These are phyloP conservation scores for Malurus elegans DNA, from an alignment of 2,113 vertebrate genomes.

Conservation along the genomic window DNA sequence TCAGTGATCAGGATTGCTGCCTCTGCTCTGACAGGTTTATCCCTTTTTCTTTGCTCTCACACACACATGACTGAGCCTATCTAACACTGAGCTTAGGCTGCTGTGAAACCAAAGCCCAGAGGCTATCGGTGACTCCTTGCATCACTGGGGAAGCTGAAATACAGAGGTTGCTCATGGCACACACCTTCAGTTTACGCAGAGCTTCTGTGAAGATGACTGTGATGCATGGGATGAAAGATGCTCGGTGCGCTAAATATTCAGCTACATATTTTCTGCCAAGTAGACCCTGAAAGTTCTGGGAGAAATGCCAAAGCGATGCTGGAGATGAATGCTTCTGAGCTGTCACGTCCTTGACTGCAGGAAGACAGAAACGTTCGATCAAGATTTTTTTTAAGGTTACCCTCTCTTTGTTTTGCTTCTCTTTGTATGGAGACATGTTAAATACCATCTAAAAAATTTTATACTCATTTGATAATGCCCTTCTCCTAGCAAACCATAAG, in stretches of 20 bases:
- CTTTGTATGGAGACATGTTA: neutral
- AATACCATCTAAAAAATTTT: neutral
- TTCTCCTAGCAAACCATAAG: neutral
- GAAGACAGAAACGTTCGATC: neutral
- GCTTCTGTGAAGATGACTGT: neutral
- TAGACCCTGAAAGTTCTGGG: slow-evolving; percentile 37
- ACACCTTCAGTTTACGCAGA: neutral
- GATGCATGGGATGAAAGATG: neutral
- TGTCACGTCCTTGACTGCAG: slow-evolving; percentile 6
- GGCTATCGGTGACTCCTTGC: neutral
- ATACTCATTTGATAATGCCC: neutral
- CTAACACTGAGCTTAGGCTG: neutral
- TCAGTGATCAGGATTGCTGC: neutral
- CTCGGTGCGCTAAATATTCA: neutral
- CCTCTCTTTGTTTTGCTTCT: neutral
- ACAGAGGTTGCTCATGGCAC: neutral
- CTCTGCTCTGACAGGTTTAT: neutral
- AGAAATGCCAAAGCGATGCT: slow-evolving; percentile 25
- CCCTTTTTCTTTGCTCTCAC: neutral
- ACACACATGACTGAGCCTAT: neutral
- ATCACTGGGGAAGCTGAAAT: neutral
- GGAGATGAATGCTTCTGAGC: slow-evolving; percentile 4
- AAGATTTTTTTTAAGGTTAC: neutral
- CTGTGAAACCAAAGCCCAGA: neutral
- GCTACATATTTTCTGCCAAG: slow-evolving; percentile 22